Conservation (phyloP, 2,113 vertebrate species). For the Myanophis thanlyinensis region DNA sequence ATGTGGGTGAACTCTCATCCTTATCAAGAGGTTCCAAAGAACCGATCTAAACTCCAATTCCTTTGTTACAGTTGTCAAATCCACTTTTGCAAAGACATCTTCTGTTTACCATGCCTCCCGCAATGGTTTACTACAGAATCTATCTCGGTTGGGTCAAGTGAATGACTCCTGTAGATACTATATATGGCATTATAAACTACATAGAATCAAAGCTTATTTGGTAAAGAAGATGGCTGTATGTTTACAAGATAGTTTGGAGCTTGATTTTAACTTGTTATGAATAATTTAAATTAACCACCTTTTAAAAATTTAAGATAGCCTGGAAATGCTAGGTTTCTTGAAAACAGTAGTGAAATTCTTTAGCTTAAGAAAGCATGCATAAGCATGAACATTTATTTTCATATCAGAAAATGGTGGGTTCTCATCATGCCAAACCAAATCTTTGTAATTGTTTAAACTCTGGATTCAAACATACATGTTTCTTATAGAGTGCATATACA, state of each 20-base stretch:
- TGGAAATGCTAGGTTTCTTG: not conserved
- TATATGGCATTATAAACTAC: not conserved
- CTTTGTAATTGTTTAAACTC: not conserved
- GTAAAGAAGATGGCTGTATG: not conserved
- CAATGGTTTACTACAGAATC: not conserved
- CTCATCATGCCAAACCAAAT: not conserved
- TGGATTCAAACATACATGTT: not conserved
- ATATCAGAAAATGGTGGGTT: not conserved
- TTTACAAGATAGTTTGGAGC: not conserved
- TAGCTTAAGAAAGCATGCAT: not conserved
- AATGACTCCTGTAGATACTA: not conserved
- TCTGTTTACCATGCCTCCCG: not conserved
- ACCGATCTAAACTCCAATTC: not conserved
- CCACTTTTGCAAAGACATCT: not conserved
- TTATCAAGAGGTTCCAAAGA: not conserved
- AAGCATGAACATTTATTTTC: not conserved
- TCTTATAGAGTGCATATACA: not conserved
- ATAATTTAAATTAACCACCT: not conserved
- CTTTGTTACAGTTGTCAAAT: not conserved
- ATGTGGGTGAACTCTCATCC: not conserved
- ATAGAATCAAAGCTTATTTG: not conserved
- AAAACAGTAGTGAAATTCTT: not conserved
- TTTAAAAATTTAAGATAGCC: not conserved
- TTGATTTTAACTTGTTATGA: not conserved
- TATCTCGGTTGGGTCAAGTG: not conserved